These are phyloP conservation scores for Neopipo cinnamomea DNA, from an alignment of 2,113 vertebrate genomes.

Conservation along the genomic window DNA sequence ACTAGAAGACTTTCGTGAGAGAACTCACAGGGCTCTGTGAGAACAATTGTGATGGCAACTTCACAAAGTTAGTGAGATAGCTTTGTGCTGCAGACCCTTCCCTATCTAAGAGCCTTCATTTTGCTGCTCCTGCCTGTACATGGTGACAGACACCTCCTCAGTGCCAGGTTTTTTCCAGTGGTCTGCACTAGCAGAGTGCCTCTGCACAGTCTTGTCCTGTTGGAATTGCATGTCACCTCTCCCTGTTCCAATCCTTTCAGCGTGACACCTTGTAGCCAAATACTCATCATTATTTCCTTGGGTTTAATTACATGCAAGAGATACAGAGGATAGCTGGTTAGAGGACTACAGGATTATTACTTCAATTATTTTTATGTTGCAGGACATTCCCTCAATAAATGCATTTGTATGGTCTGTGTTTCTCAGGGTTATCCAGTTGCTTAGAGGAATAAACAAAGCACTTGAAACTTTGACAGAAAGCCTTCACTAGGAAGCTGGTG, in stretches of 20 bases:
- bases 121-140: background rate
- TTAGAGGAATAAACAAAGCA: background rate
- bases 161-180: background rate
- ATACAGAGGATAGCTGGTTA: background rate
- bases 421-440: background rate
- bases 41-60: background rate
- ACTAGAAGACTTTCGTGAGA: background rate
- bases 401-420: background rate
- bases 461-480: background rate
- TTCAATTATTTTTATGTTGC: background rate
- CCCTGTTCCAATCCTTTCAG: background rate
- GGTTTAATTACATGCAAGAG: background rate
- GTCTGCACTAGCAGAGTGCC: background rate
- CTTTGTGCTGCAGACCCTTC: background rate
- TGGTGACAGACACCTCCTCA: background rate
- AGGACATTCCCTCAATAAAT: background rate
- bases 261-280: background rate
- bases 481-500: background rate
- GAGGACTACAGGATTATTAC: background rate
- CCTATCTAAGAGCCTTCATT: background rate
- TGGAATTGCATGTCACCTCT: background rate
- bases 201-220: background rate
- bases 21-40: background rate
- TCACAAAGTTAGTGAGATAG: background rate
- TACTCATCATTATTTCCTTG: background rate